Evolutionary conservation across 2,113 vertebrate species (phyloP).

Genomic region (Ceyx cyanopectus): DNA sequence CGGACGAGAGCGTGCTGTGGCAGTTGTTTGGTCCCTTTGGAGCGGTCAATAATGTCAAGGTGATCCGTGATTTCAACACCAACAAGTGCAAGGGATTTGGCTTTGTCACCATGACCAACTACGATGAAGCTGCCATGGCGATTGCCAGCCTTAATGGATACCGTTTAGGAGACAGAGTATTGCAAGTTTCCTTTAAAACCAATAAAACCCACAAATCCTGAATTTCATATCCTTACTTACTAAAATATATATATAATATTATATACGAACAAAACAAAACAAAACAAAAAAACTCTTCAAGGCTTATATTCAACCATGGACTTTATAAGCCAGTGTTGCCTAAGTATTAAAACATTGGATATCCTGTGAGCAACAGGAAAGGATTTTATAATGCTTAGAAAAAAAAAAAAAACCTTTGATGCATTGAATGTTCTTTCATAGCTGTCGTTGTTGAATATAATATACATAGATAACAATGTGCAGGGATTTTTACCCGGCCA

Average conservation of each 20-base stretch:
- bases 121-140: constrained; percentile 99
- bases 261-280: constrained; percentile 85
- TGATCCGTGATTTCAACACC: constrained; percentile 99
- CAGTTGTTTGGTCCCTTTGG: constrained; percentile 99
- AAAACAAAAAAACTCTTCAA: constrained; percentile 92
- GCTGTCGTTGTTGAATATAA: constrained; percentile 90
- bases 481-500: constrained; percentile 92
- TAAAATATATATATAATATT: constrained; percentile 87
- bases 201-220: constrained; percentile 99
- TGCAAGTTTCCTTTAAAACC: constrained; percentile 99
- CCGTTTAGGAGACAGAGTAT: constrained; percentile 98
- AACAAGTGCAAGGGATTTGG: constrained; percentile 99
- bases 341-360: constrained; percentile 99
- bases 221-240: constrained; percentile 92
- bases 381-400: constrained; percentile 92
- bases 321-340: constrained; percentile 99
- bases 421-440: constrained; percentile 93
- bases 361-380: constrained; percentile 93
- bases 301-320: constrained; percentile 99
- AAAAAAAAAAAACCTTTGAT: constrained; percentile 88
- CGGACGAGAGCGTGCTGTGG: constrained; percentile 99
- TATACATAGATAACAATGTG: constrained; percentile 90
- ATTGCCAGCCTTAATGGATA: constrained; percentile 99
- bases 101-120: constrained; percentile 99
- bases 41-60: constrained; percentile 99